Evolutionary conservation across 2,797 vertebrate species (phyloP), one percentile per base, ranked within the genome.

Genomic region (Gymnodraco acuticeps): DNA sequence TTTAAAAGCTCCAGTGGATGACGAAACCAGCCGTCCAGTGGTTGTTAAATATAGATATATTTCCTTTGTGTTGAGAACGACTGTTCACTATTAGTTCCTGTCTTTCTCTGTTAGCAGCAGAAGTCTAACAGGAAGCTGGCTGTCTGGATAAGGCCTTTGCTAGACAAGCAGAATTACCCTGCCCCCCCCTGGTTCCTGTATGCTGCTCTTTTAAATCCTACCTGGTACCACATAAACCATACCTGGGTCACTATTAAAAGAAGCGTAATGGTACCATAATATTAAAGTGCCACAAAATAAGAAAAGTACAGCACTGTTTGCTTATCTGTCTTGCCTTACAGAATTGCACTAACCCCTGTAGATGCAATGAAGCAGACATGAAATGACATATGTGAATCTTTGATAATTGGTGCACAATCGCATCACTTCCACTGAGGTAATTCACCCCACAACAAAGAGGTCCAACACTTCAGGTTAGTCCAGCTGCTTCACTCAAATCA

Each of bases 121-220:
- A 33, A 72, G 7, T 46, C 13, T 31, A 52, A 73, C 45, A 64
- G 70, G 74, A 74, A 73, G 55, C 20, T 52, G 31, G 27, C 13
- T 2, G 1, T 73, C 62, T 67, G 46, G 38, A 67, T 55, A 63
- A 60, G 20, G 23, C 12, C 31, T 47, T 31, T 54, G 23, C 19
- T 48, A 54, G 20, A 54, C 23, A 7, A 56, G 17, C 59, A 68
- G 47, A 78, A 72, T 50, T 15, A 63, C 38, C n/a, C 47, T 19
- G 15, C 38, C 38, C 16, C 27, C 51, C 51, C 38, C 54, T 20
- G 46, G 38, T 52, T 64, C 48, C 16, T 69, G 15, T 23, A 13
- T 62, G 55, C 20, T 33, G n/a, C 48, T 59, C 19, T 51, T 33
- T 42, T 27, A 48, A 64, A 48, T 55, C 20, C 27, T 27, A 0